These are phyloP conservation scores for Palythoa grandiflora DNA, from an alignment of 92 coral and sea anemone species.

Conservation along the genomic window DNA sequence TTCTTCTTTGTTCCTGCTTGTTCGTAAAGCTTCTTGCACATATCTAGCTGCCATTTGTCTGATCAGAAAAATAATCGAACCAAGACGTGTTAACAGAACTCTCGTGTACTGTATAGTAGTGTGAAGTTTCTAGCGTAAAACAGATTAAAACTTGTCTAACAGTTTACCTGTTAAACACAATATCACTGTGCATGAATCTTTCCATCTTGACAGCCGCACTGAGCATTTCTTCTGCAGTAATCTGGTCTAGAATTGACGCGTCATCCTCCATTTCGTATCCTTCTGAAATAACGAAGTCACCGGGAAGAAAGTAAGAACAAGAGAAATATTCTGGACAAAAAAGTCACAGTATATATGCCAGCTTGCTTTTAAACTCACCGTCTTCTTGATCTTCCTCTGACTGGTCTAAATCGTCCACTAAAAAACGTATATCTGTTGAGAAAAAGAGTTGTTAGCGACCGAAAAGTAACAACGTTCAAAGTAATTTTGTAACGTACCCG, in stretches of 20 bases:
- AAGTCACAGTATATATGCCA: neutral
- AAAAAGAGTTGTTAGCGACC: constrained; percentile 58
- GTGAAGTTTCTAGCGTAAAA: constrained; percentile 14
- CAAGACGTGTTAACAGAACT: constrained; percentile 9
- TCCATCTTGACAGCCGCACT: constrained; percentile 94
- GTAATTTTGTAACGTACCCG: constrained; percentile 94
- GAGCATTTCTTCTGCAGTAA: constrained; percentile 86
- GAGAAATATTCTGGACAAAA: constrained; percentile 34
- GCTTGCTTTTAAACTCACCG: constrained; percentile 65
- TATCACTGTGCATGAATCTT: constrained; percentile 96
- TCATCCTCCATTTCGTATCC: constrained; percentile 86
- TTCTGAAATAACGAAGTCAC: constrained; percentile 58
- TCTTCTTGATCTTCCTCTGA: constrained; percentile 96
- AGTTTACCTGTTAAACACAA: constrained; percentile 92
- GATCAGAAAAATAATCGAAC: constrained; percentile 5
- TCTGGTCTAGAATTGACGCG: constrained; percentile 85
- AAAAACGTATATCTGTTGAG: constrained; percentile 90
- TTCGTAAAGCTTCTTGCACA: constrained; percentile 89
- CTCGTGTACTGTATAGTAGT: constrained; percentile 13
- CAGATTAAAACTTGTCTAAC: neutral
- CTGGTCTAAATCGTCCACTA: constrained; percentile 87
- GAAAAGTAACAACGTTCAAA: constrained; percentile 64
- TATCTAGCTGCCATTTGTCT: constrained; percentile 99
- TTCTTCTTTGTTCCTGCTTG: constrained; percentile 86
- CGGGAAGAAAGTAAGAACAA: constrained; percentile 19